Conservation (phyloP, 2,888 invertebrate species). For the Agrypnus murinus region DNA sequence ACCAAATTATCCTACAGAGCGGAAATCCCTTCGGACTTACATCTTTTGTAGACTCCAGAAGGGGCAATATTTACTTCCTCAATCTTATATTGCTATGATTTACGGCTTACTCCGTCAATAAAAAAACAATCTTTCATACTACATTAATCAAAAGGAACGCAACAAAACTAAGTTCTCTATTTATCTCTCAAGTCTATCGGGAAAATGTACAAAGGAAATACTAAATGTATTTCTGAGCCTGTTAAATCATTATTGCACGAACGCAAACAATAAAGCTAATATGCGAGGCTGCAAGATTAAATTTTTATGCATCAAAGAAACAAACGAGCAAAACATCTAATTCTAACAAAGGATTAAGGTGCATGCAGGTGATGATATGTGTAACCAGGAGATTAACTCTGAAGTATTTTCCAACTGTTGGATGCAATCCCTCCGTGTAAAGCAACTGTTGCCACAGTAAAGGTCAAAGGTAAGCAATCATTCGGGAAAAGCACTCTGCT, state of each 20-base stretch:
- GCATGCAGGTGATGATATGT: too few relatives aligned
- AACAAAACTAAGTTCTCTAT: not conserved
- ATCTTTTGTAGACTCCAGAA: slow-evolving; percentile 8
- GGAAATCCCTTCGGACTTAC: slow-evolving; percentile 62
- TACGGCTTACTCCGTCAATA: not conserved
- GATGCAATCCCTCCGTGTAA: not conserved
- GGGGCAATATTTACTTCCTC: slow-evolving; percentile 7
- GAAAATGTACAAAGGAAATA: too few relatives aligned
- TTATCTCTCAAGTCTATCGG: too few relatives aligned
- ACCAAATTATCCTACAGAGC: slow-evolving; percentile 64
- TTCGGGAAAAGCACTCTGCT: not conserved
- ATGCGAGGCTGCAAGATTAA: too few relatives aligned
- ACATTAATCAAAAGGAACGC: not conserved
- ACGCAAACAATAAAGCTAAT: too few relatives aligned
- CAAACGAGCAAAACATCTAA: too few relatives aligned
- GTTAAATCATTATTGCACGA: too few relatives aligned
- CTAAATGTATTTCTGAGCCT: too few relatives aligned
- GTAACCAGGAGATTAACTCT: too few relatives aligned
- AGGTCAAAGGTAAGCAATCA: slow-evolving; percentile 15
- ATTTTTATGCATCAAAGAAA: too few relatives aligned
- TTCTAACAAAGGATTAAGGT: too few relatives aligned
- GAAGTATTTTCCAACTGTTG: slow-evolving; percentile 1
- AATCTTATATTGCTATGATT: not conserved
- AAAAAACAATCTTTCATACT: not conserved
- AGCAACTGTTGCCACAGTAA: slow-evolving; percentile 13